Evolutionary conservation across 2,797 vertebrate species (phyloP).

Genomic region (Oreortyx pictus): DNA sequence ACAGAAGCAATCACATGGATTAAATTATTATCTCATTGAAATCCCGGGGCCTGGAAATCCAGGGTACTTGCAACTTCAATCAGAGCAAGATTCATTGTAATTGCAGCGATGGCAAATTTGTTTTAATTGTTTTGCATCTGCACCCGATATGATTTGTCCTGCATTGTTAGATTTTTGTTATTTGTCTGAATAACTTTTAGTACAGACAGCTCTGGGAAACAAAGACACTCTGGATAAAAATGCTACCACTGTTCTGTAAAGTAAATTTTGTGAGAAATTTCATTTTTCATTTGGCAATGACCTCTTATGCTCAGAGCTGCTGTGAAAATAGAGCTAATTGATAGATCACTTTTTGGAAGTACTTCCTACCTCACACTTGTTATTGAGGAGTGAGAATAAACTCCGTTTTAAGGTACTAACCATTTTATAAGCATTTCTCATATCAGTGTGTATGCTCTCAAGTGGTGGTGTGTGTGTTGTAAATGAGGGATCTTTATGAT

Average conservation of each 20-base stretch:
- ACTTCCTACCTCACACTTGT: background rate
- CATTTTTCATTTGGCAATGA: background rate
- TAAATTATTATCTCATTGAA: constrained; percentile 69
- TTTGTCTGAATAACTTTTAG: constrained; percentile 2
- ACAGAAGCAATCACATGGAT: constrained; percentile 59
- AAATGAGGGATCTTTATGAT: background rate
- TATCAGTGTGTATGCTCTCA: background rate
- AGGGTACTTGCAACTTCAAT: constrained; percentile 32
- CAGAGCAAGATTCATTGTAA: constrained; percentile 3
- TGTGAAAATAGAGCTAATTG: background rate
- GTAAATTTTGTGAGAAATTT: background rate
- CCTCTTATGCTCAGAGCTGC: background rate
- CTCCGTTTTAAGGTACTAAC: background rate
- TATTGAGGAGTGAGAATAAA: background rate
- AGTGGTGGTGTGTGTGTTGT: background rate
- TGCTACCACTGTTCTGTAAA: background rate
- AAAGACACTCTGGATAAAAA: background rate
- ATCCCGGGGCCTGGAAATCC: background rate
- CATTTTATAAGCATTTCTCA: background rate
- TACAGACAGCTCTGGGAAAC: background rate
- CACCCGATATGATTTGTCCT: constrained; percentile 39
- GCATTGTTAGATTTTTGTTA: background rate
- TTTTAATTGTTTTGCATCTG: constrained; percentile 32
- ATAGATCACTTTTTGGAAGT: background rate
- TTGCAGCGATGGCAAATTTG: constrained; percentile 49